Conservation (phyloP, 2,113 vertebrate genomes). For the Indicator indicator region DNA sequence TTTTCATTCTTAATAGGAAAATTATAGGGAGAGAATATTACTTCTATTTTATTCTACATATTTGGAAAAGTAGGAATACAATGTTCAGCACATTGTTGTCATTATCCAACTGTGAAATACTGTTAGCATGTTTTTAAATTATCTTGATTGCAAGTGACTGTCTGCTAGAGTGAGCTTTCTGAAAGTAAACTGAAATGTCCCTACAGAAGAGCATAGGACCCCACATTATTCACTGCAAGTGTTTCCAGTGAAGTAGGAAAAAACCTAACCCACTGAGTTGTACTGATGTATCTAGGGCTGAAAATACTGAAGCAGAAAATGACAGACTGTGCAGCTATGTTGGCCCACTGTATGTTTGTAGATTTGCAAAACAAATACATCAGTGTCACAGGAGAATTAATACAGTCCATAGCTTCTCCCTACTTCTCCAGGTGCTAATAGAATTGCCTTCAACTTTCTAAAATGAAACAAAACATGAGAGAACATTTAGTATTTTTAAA, state of each 20-base stretch:
- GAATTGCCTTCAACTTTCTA: not conserved
- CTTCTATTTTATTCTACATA: not conserved
- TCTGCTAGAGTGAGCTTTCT: not conserved
- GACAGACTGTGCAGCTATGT: not conserved
- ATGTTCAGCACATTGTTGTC: not conserved
- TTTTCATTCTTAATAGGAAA: slow-evolving; percentile 49
- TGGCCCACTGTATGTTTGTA: not conserved
- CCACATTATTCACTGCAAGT: accelerated
- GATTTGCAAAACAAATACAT: not conserved
- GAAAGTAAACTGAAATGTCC: not conserved
- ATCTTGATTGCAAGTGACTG: not conserved
- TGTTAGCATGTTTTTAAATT: not conserved
- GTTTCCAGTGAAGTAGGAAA: not conserved
- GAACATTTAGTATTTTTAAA: not conserved
- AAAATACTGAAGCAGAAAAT: not conserved
- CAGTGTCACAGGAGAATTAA: not conserved
- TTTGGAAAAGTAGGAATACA: not conserved
- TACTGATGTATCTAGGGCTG: not conserved
- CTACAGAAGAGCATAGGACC: not conserved
- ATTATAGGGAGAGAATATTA: not conserved
- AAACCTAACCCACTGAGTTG: accelerated
- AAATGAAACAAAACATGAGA: not conserved
- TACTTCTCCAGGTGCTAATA: not conserved
- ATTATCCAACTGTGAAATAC: not conserved
- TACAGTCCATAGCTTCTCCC: not conserved